These are phyloP conservation scores for Euura lappo DNA, from an alignment of 1,140 invertebrate genomes.

Conservation along the genomic window DNA sequence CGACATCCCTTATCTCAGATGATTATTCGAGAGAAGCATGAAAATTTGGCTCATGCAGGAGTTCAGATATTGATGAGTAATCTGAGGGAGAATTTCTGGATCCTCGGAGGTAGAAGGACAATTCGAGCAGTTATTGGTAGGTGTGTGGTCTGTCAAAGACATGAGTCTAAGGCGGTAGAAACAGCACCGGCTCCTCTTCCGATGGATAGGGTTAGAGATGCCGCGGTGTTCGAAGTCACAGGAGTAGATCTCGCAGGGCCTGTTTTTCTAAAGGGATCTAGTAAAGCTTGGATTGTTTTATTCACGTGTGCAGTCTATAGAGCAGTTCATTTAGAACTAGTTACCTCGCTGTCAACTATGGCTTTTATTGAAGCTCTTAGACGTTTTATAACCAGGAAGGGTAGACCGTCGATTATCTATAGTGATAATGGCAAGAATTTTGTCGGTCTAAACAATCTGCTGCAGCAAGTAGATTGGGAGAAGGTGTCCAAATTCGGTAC, in stretches of 20 bases:
- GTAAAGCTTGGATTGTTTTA: constrained; percentile 43
- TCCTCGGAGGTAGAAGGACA: constrained; percentile 24
- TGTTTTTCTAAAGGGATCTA: constrained; percentile 32
- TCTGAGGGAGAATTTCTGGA: constrained; percentile 31
- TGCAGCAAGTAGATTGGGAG: constrained; percentile 41
- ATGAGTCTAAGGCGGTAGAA: not conserved
- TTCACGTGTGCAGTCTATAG: constrained; percentile 41
- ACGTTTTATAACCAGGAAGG: not conserved
- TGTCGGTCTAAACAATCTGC: constrained; percentile 24
- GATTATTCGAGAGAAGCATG: not conserved
- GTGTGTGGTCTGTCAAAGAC: constrained; percentile 18
- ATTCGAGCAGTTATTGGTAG: constrained; percentile 15
- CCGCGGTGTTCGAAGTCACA: constrained; percentile 38
- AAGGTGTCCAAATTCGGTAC: constrained; percentile 22
- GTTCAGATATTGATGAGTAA: constrained; percentile 20
- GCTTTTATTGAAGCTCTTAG: not conserved
- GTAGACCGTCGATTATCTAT: constrained; percentile 10
- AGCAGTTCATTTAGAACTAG: constrained; percentile 38
- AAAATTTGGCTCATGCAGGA: not conserved
- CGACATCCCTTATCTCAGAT: not conserved
- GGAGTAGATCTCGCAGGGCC: constrained; percentile 46
- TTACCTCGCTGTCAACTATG: not conserved
- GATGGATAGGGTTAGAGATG: constrained; percentile 35
- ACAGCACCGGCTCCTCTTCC: constrained; percentile 25
- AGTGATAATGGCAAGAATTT: constrained; percentile 32